Conservation (phyloP, 2,113 vertebrate species). For the Oncorhynchus masou region DNA sequence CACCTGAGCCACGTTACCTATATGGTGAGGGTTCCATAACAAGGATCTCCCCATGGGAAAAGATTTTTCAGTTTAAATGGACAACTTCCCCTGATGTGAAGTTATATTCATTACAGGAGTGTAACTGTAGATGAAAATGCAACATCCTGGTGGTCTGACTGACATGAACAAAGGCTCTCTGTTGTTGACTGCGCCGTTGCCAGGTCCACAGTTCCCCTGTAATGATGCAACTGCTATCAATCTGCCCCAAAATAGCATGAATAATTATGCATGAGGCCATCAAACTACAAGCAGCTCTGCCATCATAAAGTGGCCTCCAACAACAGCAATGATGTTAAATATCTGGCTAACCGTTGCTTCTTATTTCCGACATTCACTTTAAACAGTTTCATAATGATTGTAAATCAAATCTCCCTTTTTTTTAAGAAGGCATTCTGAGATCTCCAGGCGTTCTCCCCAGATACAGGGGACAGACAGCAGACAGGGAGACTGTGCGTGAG, state of each 20-base stretch:
- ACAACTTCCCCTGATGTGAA: constrained; percentile 42
- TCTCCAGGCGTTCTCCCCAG: constrained; percentile 7
- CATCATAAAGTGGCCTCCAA: background rate
- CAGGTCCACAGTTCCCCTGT: background rate
- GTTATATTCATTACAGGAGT: constrained; percentile 27
- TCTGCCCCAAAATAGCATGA: constrained; percentile 30
- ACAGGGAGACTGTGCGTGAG: too few relatives aligned
- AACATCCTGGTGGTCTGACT: constrained; percentile 12
- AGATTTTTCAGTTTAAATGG: constrained; percentile 38
- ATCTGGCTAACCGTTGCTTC: background rate
- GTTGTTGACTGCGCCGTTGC: constrained; percentile 7
- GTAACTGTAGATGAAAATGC: constrained; percentile 11
- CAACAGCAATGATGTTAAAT: background rate
- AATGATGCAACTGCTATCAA: constrained; percentile 53
- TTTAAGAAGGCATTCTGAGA: background rate
- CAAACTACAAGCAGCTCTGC: background rate
- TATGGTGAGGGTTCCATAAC: too few relatives aligned
- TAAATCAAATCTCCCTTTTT: background rate
- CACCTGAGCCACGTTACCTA: too few relatives aligned
- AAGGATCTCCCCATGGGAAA: too few relatives aligned
- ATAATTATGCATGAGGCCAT: constrained; percentile 22
- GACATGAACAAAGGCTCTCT: constrained; percentile 20
- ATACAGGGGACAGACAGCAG: too few relatives aligned
- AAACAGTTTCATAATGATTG: constrained; percentile 32
- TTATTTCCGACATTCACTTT: background rate